Conservation (phyloP, 2,113 vertebrate species). For the Oplegnathus fasciatus region DNA sequence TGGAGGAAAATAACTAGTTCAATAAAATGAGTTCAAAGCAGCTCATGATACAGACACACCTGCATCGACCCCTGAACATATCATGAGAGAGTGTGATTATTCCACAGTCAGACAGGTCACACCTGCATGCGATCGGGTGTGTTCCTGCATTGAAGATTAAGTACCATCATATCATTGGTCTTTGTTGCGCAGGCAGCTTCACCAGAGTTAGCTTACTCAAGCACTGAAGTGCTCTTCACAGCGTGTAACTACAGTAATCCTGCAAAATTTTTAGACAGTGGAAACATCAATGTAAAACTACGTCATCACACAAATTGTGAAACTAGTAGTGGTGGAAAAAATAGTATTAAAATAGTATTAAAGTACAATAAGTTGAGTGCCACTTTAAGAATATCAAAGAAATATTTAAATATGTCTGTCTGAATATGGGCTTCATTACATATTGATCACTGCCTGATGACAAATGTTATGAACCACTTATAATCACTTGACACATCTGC, state of each 20-base stretch:
- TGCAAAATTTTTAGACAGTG: neutral
- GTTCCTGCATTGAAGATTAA: constrained; percentile 3
- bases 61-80: neutral
- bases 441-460: neutral
- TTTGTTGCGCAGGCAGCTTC: neutral
- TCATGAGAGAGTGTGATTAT: neutral
- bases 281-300: neutral
- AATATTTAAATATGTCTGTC: neutral
- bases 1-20: neutral
- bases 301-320: neutral
- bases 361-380: neutral
- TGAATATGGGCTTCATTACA: neutral
- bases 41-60: neutral
- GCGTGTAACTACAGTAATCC: neutral
- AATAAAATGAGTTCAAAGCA: neutral
- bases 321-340: neutral
- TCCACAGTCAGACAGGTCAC: neutral
- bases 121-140: constrained; percentile 54
- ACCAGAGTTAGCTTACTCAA: neutral
- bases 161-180: neutral
- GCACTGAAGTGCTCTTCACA: neutral
- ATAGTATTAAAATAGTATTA: neutral
- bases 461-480: neutral
- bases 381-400: neutral
- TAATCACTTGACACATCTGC: neutral